phyloP scores from a whole-genome alignment of 2,888 invertebrate genomes.

The Caenorhabditis zanzibari region DNA sequence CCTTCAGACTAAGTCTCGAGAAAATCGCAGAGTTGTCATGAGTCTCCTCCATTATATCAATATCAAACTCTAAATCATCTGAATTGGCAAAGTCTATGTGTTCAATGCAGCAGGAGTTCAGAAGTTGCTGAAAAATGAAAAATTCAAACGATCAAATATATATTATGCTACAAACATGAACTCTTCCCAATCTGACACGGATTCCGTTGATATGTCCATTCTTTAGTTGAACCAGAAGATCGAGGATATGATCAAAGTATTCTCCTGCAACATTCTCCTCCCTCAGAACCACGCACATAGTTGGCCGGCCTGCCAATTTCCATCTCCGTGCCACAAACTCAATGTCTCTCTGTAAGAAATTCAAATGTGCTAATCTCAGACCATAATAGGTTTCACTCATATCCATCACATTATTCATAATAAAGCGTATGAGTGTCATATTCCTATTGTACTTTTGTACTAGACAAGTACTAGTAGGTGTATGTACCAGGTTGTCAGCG shows the following conservation, averaged over 20 bases:
- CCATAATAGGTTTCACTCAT: conserved; percentile 6
- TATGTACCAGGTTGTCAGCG: conserved; percentile 47
- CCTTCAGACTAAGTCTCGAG: conserved; percentile 69
- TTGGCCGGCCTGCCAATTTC: conserved; percentile 97
- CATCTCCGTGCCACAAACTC: conserved; percentile 98
- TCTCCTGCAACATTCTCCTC: conserved; percentile 90
- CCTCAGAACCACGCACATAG: conserved; percentile 94
- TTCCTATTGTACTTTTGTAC: conserved; percentile 37
- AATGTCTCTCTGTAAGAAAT: conserved; percentile 88
- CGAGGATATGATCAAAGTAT: conserved; percentile 96
- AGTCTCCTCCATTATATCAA: conserved; percentile 78
- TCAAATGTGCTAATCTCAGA: background rate
- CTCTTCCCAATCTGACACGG: conserved; percentile 93
- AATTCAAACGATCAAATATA: background rate
- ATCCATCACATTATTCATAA: conserved; percentile 16
- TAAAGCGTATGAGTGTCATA: conserved; percentile 27
- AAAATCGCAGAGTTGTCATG: conserved; percentile 69
- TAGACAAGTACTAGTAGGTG: conserved; percentile 15
- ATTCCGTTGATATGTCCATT: conserved; percentile 97
- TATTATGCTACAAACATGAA: conserved; percentile 84
- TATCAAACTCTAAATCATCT: conserved; percentile 85
- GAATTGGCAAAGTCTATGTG: conserved; percentile 92
- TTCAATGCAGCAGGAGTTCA: conserved; percentile 98
- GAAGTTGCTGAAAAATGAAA: conserved; percentile 90
- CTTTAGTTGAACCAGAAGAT: conserved; percentile 96